Base-by-base conservation (phyloP, 1,140 invertebrate species). In the Calephelis virginiensis region DNA sequence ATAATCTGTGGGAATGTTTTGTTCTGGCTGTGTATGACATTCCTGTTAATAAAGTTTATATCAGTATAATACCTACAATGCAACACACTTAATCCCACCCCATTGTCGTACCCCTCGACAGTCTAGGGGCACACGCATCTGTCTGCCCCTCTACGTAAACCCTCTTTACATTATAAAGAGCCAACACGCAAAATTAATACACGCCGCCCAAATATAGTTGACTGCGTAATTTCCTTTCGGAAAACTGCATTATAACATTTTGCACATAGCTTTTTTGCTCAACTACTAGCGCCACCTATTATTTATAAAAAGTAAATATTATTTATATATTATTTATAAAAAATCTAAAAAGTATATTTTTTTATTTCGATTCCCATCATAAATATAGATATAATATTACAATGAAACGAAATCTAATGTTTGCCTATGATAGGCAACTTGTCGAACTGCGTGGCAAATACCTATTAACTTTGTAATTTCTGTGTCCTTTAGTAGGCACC, bases 111-210 rank as follows among this genome's bases (percentile, higher is more conserved):
- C 82, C 79, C 78, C 77, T 73, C 63, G 37, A 66, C 66, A 63
- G 63, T 67, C 61, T 66, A 48, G 72, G 70, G 77, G 74, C 61
- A 71, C 49, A 68, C 67, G 53, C 67, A 74, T 72, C 66, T 72
- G 69, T 67, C 66, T 67, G 68, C 69, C 75, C 72, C 62, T 70
- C 69, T 72, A 69, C 68, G 72, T 68, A 73, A 75, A 73, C 70
- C 73, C 70, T 68, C 60, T 64, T 59, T 61, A 68, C 61, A 70
- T 74, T 73, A 81, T 77, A 80, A 81, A 78, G 77, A 75, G 75
- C 81, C 77, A 77, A 83, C 83, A 86, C 81, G 77, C 83, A 82
- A 85, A 89, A 84, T 86, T 85, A 87, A 84, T 89, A 83, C 81
- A 78, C 74, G 82, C 80, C 80, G 80, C 85, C 82, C 81, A 86